A percentile compares a stretch with the other conserved stretches of the same genome.
Conservation (phyloP, 2,888 invertebrate species). For the Cataglyphis cursor region DNA sequence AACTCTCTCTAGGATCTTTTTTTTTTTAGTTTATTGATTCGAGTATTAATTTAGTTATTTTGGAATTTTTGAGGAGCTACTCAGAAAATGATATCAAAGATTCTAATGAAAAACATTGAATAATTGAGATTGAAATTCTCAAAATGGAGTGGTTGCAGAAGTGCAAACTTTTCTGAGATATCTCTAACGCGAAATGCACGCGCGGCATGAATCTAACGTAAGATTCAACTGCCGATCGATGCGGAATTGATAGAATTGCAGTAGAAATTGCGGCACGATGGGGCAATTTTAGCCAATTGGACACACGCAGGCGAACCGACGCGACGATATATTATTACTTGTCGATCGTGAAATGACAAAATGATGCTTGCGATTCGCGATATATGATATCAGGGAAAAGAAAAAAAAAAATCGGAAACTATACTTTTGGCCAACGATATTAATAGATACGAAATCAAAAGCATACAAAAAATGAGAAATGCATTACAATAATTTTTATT, state of each 20-base stretch:
- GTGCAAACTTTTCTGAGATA: neutral
- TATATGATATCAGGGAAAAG: neutral
- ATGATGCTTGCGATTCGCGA: slow-evolving; percentile 12
- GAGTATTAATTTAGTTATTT: neutral
- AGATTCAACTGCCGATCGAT: slow-evolving; percentile 35
- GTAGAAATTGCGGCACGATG: slow-evolving; percentile 31
- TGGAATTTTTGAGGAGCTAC: neutral
- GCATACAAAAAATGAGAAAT: too few species aligned
- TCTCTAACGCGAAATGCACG: too few species aligned
- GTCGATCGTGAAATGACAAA: slow-evolving; percentile 23
- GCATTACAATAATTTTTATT: neutral
- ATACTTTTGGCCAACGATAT: neutral
- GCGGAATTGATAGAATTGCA: slow-evolving; percentile 40
- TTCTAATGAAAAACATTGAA: neutral
- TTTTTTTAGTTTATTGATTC: neutral
- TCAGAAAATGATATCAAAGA: neutral
- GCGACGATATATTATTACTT: slow-evolving; percentile 1
- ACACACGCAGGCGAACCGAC: neutral
- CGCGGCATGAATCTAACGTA: neutral
- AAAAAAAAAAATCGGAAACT: neutral
- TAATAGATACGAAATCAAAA: neutral
- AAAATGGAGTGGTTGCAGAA: neutral
- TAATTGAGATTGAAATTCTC: neutral
- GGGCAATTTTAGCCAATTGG: slow-evolving; percentile 31
- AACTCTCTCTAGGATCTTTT: neutral